A percentile compares a stretch with the other conserved stretches of the same genome.
phyloP scores from a whole-genome alignment of 2,888 invertebrate genomes.

The Torymus auratus region DNA sequence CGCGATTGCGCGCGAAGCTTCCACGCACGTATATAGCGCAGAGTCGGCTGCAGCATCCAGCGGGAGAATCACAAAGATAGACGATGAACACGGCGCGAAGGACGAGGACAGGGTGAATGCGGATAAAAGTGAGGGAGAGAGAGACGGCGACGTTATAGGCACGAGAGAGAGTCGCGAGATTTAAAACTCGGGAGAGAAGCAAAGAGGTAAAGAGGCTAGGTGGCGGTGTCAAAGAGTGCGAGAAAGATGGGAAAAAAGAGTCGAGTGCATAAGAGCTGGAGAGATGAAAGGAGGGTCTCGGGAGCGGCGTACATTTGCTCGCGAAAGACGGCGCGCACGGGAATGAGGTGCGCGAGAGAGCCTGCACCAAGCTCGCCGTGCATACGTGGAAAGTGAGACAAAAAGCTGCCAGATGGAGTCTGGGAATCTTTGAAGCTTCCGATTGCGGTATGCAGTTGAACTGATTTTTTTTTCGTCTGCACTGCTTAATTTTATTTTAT shows the following conservation, averaged over 20 bases:
- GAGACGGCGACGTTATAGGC: conserved; percentile 32
- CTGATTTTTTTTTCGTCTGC: too few species aligned
- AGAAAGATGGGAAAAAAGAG: conserved; percentile 59
- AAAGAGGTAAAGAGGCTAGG: conserved; percentile 51
- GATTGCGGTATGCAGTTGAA: conserved; percentile 37
- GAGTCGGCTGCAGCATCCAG: not conserved
- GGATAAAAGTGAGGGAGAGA: conserved; percentile 45
- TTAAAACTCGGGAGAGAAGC: conserved; percentile 43
- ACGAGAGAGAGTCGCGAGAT: conserved; percentile 13
- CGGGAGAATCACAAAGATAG: conserved; percentile 25
- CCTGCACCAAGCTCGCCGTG: too few species aligned
- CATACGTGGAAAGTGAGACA: not conserved
- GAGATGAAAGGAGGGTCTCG: conserved; percentile 73
- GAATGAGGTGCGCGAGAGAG: conserved; percentile 6
- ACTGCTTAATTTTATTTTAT: too few species aligned
- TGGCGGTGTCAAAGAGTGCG: conserved; percentile 46
- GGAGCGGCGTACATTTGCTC: conserved; percentile 71
- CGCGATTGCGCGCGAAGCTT: not conserved
- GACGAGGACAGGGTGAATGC: not conserved
- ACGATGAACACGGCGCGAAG: conserved; percentile 1
- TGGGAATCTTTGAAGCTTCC: conserved; percentile 32
- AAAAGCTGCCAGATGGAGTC: not conserved
- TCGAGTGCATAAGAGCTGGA: conserved; percentile 74
- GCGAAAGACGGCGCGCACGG: conserved; percentile 56
- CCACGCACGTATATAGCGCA: too few species aligned